Percentiles rank a stretch among this genome's conserved stretches.
phyloP scores from a whole-genome alignment of 2,888 invertebrate species.

The Polymixis lichenea region DNA sequence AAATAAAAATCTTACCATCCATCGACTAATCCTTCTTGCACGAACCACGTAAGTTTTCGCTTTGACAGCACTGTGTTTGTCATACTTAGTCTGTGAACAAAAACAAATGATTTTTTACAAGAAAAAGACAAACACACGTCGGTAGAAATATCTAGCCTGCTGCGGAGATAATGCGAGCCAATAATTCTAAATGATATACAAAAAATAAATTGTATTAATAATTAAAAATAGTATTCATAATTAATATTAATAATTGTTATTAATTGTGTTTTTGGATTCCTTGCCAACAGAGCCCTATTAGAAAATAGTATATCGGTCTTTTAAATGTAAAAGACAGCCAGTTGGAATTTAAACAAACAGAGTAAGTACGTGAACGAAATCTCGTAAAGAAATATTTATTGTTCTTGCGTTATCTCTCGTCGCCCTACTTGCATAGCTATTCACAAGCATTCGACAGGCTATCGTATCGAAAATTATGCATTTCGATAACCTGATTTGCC shows the following conservation, averaged over 20 bases:
- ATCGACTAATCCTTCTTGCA: conserved; percentile 97
- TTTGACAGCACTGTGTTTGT: conserved; percentile 99
- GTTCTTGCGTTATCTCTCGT: not conserved
- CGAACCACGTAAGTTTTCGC: conserved; percentile 99
- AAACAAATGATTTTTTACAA: not conserved
- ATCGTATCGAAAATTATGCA: too few relatives aligned
- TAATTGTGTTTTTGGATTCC: too few relatives aligned
- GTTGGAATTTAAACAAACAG: not conserved
- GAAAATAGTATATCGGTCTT: not conserved
- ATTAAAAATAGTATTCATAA: too few relatives aligned
- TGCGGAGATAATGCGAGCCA: not conserved
- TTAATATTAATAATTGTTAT: too few relatives aligned
- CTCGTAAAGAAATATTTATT: not conserved
- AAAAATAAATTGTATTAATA: not conserved
- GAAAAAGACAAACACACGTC: not conserved
- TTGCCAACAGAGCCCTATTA: not conserved
- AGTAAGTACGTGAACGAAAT: not conserved
- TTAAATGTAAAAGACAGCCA: not conserved
- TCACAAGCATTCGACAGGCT: too few relatives aligned
- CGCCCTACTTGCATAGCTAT: not conserved
- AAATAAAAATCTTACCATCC: conserved; percentile 94
- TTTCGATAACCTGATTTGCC: too few relatives aligned
- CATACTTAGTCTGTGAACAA: conserved; percentile 95
- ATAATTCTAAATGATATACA: not conserved
- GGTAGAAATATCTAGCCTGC: too few relatives aligned